A percentile compares a stretch with the other conserved stretches of the same genome.
These are phyloP conservation scores for Calyptomena viridis DNA, from an alignment of 2,113 vertebrate genomes.

Conservation along the genomic window DNA sequence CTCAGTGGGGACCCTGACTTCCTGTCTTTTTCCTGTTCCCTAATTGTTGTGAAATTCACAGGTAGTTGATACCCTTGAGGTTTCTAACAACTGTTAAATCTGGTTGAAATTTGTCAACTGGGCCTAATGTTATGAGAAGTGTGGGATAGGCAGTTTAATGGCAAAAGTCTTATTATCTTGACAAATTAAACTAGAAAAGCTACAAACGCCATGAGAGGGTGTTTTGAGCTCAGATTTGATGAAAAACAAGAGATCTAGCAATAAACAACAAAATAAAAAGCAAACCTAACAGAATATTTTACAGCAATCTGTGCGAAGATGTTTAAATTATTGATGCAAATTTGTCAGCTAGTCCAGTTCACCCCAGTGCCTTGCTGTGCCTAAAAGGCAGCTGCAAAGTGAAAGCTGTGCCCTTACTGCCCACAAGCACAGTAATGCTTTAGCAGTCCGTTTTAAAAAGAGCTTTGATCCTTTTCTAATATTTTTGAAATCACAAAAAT, in stretches of 20 bases:
- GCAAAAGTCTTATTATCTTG: neutral
- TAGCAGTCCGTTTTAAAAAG: neutral
- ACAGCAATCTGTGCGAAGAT: neutral
- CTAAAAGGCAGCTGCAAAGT: neutral
- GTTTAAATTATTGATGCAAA: neutral
- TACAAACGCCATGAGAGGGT: neutral
- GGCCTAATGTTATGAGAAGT: neutral
- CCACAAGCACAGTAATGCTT: neutral
- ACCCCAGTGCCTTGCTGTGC: neutral
- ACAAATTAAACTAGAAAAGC: neutral
- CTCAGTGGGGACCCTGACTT: neutral
- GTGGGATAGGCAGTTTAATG: neutral
- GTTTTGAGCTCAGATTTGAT: neutral
- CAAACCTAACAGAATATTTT: neutral
- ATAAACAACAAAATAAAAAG: neutral
- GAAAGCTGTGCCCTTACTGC: neutral
- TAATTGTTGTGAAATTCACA: neutral
- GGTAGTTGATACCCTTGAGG: neutral
- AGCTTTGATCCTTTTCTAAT: neutral
- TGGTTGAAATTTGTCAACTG: neutral
- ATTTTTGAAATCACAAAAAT: neutral
- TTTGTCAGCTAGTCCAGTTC: neutral
- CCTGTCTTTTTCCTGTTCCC: neutral
- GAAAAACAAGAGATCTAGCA: neutral
- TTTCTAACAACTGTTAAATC: neutral